phyloP scores from a whole-genome alignment of 2,888 invertebrate genomes.

The Clistopyga incitator region DNA sequence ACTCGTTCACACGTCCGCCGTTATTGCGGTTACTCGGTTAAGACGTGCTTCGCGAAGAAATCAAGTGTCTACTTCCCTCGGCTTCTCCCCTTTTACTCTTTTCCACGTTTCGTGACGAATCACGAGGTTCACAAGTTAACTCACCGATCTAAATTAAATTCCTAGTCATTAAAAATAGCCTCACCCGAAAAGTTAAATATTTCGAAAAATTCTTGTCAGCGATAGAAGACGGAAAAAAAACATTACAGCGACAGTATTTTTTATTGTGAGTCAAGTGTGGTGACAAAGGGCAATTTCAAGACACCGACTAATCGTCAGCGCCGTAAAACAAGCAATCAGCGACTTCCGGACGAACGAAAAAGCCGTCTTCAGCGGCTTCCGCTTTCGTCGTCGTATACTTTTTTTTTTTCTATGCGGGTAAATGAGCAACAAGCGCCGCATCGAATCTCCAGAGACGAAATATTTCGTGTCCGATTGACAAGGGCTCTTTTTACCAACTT shows the following conservation, averaged over 20 bases:
- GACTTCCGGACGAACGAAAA: slow-evolving; percentile 72
- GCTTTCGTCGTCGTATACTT: slow-evolving; percentile 19
- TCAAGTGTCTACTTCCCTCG: slow-evolving; percentile 10
- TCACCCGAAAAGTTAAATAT: too few relatives aligned
- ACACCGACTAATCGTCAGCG: slow-evolving; percentile 46
- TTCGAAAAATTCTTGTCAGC: too few relatives aligned
- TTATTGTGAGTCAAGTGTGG: slow-evolving; percentile 3
- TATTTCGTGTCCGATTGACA: slow-evolving; percentile 52
- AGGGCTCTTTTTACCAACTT: slow-evolving; percentile 40
- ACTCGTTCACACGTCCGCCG: slow-evolving; percentile 28
- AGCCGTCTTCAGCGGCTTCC: slow-evolving; percentile 7
- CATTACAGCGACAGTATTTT: not conserved
- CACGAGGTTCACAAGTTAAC: slow-evolving; percentile 4
- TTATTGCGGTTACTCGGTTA: slow-evolving; percentile 35
- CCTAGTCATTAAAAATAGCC: not conserved
- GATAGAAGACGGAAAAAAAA: not conserved
- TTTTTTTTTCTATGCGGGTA: slow-evolving; percentile 65
- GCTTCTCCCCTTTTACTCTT: slow-evolving; percentile 1
- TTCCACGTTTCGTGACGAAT: slow-evolving; percentile 11
- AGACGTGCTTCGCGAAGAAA: slow-evolving; percentile 27
- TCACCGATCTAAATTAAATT: not conserved
- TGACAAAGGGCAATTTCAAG: slow-evolving; percentile 11
- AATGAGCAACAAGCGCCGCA: slow-evolving; percentile 46
- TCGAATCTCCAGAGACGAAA: slow-evolving; percentile 32
- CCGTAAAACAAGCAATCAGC: slow-evolving; percentile 70